Conservation (phyloP, 2,797 vertebrate genomes). For the Rhabdophis nuchalis region DNA sequence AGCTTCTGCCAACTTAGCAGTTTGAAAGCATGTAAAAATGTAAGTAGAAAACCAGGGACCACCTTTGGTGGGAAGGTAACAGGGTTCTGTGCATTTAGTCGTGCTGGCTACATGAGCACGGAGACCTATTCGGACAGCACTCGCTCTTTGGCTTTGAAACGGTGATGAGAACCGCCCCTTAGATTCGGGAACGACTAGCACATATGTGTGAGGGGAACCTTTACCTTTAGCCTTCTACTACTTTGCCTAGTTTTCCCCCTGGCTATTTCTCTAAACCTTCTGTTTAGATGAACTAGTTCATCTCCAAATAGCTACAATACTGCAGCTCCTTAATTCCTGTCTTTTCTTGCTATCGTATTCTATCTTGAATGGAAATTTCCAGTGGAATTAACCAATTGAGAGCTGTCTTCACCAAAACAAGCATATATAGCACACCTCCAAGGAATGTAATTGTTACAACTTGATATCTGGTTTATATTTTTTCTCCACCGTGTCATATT, state of each 20-base stretch:
- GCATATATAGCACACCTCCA: not conserved
- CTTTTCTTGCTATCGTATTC: not conserved
- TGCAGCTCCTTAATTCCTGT: not conserved
- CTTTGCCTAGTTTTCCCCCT: not conserved
- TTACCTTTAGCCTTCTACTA: not conserved
- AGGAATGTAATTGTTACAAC: not conserved
- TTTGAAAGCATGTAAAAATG: too few species aligned
- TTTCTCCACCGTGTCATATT: not conserved
- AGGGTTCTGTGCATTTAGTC: too few species aligned
- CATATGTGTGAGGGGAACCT: too few species aligned
- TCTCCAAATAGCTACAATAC: not conserved
- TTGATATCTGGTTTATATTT: not conserved
- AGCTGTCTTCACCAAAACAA: not conserved
- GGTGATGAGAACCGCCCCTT: too few species aligned
- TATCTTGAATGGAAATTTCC: not conserved
- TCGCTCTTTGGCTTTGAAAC: too few species aligned
- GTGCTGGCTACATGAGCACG: too few species aligned
- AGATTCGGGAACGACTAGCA: too few species aligned
- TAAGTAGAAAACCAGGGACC: too few species aligned
- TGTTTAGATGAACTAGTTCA: not conserved
- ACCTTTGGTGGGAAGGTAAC: too few species aligned
- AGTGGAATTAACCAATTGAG: not conserved
- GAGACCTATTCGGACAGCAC: too few species aligned
- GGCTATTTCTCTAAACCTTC: not conserved
- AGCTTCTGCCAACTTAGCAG: too few species aligned